Evolutionary conservation across 2,113 vertebrate species (phyloP).

Genomic region (Pseudopodoces humilis): DNA sequence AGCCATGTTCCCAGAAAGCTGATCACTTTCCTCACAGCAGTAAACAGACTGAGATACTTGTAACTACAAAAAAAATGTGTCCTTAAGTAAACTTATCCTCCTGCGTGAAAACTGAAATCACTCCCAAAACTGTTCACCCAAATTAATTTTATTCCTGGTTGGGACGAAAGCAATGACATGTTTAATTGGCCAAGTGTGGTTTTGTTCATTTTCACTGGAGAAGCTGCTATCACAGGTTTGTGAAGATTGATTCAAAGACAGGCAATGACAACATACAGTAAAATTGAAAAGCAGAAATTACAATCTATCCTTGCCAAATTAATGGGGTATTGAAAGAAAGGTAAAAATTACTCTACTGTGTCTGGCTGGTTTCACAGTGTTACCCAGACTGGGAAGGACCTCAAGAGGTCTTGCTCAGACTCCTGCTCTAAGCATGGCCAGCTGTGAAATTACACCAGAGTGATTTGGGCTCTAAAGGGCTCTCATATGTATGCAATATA

Average conservation of each 20-base stretch:
- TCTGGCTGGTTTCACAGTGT: not conserved
- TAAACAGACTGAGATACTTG: not conserved
- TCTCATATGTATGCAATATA: not conserved
- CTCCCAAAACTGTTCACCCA: not conserved
- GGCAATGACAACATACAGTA: not conserved
- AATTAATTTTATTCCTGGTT: not conserved
- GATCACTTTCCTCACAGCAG: not conserved
- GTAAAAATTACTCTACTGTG: not conserved
- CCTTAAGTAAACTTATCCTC: not conserved
- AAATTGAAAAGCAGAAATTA: not conserved
- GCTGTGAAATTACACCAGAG: not conserved
- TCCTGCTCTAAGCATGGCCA: not conserved
- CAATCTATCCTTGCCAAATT: not conserved
- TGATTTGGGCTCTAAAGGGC: not conserved
- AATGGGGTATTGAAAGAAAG: not conserved
- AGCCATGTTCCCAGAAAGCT: not conserved
- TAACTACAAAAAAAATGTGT: not conserved
- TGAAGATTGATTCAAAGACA: not conserved
- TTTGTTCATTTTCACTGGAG: not conserved
- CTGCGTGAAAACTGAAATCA: not conserved
- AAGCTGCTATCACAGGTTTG: not conserved
- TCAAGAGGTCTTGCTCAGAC: not conserved
- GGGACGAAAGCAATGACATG: fast-evolving
- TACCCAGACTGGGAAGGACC: not conserved
- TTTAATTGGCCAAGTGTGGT: not conserved